A percentile compares a stretch with the other conserved stretches of the same genome.
These are phyloP conservation scores for Trisateles emortualis DNA, from an alignment of 2,888 invertebrate genomes.

Conservation along the genomic window DNA sequence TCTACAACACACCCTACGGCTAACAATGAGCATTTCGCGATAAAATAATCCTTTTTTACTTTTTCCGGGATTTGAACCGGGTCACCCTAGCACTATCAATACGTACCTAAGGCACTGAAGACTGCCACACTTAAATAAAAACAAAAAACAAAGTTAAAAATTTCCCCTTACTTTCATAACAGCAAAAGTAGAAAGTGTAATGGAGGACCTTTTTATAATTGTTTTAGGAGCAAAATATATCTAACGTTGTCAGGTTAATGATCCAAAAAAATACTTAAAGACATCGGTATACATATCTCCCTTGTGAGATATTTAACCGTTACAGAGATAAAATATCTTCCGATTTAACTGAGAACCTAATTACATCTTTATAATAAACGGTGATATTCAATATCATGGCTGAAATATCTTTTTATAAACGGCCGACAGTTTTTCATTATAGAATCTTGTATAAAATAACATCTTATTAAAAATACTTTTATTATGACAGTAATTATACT, in stretches of 20 bases:
- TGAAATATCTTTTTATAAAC: neutral
- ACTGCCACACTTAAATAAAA: no score
- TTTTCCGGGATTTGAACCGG: no score
- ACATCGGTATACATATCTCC: constrained; percentile 38
- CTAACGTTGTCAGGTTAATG: constrained; percentile 23
- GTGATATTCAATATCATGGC: constrained; percentile 5
- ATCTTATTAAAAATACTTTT: no score
- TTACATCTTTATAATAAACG: constrained; percentile 27
- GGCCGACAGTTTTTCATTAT: neutral
- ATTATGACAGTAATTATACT: no score
- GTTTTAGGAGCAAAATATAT: neutral
- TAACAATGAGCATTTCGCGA: no score
- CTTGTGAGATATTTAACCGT: constrained; percentile 33
- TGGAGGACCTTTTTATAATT: neutral
- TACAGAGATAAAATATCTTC: constrained; percentile 33
- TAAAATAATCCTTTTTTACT: no score
- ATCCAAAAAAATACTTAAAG: constrained; percentile 30
- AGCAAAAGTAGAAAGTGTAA: neutral
- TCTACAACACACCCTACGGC: no score
- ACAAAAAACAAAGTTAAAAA: neutral
- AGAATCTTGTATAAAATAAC: neutral
- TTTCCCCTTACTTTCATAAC: neutral
- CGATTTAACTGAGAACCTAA: constrained; percentile 36
- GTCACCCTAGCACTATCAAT: no score
- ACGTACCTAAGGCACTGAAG: no score